phyloP scores from a whole-genome alignment of 1,140 invertebrate genomes.

The Drosophila repletoides region DNA sequence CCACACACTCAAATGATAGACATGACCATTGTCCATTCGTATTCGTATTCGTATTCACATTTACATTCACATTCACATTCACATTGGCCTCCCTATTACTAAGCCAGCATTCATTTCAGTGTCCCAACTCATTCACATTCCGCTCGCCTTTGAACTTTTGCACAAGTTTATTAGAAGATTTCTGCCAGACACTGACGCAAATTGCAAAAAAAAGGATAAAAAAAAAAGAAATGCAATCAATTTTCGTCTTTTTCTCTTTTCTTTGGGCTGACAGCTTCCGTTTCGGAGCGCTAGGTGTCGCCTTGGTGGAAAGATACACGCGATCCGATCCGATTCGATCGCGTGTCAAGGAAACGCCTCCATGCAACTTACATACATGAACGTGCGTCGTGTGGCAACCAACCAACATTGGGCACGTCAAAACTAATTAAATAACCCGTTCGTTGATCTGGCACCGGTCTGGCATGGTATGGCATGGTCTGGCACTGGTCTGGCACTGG shows the following conservation, averaged over 20 bases:
- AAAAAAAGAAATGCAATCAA: conserved; percentile 41
- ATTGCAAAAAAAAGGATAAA: conserved; percentile 18
- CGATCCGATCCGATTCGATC: conserved; percentile 40
- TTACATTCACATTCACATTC: not conserved
- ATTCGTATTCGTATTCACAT: not conserved
- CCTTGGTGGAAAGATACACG: not conserved
- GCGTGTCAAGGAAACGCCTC: conserved; percentile 38
- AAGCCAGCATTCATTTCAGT: not conserved
- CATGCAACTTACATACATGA: conserved; percentile 10
- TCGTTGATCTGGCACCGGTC: conserved; percentile 6
- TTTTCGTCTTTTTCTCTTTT: no score
- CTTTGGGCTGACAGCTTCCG: conserved; percentile 8
- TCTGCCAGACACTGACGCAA: not conserved
- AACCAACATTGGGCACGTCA: conserved; percentile 55
- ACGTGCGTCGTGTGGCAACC: conserved; percentile 1
- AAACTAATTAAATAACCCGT: conserved; percentile 79
- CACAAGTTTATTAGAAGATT: conserved; percentile 35
- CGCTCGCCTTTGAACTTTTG: conserved; percentile 13
- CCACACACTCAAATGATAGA: conserved; percentile 34
- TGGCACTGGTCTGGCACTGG: not conserved
- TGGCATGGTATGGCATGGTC: not conserved
- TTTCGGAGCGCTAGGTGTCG: conserved; percentile 21
- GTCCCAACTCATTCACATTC: not conserved
- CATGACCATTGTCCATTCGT: conserved; percentile 24
- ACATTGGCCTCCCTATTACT: not conserved